Base-by-base conservation (phyloP, 1,140 invertebrate species). In the Steinernema khuongi region DNA sequence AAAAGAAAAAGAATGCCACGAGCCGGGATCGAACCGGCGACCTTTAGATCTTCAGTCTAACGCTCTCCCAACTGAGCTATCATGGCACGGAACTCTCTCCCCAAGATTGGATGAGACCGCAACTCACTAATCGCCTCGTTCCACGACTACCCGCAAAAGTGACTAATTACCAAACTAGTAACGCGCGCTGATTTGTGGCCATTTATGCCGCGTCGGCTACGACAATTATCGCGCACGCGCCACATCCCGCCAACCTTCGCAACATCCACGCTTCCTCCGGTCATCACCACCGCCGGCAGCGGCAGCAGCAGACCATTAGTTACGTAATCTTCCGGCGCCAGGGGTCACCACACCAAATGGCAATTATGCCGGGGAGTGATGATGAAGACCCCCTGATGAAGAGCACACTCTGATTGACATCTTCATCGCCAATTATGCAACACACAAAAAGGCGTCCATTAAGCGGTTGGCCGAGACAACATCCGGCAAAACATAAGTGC, bases 31-130 rank as follows among this genome's bases (percentile, higher is more conserved):
- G 86, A 87, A 86, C 85, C 85, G 81, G 85, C 80, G 86, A 86
- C 85, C 83, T 86, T 85, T 86, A 84, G 85, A 86, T 87, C 85
- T 86, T 86, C 85, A 87, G 86, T 86, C 85, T 83, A 86, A 86
- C 86, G 86, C 86, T 86, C 85, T 86, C 77, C 79, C 79, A 80
- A 77, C 76, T 77, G 76, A 77, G 76, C 76, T 77, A 77, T 77
- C 74, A 71, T 68, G 74, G 74, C 74, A 71, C 7, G 7, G n/a
- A 41, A 41, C 36, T 41, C n/a, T 41, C 36, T n/a, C 7, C 36
- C 36, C 36, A 41, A 41, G n/a, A n/a, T n/a, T n/a, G n/a, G n/a
- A n/a, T n/a, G n/a, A n/a, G n/a, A n/a, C n/a, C n/a, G n/a, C n/a
- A n/a, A n/a, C n/a, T n/a, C n/a, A n/a, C n/a, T n/a, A n/a, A n/a